Conservation (phyloP, 2,888 invertebrate species). For the Andrena haemorrhoa region DNA sequence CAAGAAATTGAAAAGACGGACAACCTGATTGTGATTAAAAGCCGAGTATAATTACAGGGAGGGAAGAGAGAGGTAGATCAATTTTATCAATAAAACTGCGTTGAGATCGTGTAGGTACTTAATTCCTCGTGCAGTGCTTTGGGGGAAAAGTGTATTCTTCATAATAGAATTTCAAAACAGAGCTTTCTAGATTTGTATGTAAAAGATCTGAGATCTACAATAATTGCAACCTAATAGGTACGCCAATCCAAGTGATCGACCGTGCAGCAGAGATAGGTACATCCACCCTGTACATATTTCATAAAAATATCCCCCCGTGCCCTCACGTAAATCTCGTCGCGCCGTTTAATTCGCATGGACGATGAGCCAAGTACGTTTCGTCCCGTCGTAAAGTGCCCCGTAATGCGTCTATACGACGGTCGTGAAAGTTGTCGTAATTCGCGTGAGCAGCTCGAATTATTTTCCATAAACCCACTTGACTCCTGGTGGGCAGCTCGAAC, state of each 20-base stretch:
- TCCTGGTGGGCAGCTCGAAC: slow-evolving; percentile 42
- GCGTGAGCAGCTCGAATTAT: slow-evolving; percentile 55
- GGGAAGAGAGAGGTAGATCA: no score
- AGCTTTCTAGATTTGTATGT: no score
- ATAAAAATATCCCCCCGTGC: neutral
- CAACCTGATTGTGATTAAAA: neutral
- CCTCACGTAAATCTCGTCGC: neutral
- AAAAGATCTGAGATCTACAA: no score
- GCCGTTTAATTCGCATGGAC: slow-evolving; percentile 2
- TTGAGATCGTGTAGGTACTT: neutral
- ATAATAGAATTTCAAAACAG: no score
- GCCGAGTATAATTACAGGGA: neutral
- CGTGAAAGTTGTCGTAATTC: slow-evolving; percentile 47
- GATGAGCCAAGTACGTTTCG: slow-evolving; percentile 16
- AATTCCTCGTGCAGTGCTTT: no score
- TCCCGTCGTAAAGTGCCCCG: neutral
- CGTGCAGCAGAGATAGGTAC: no score
- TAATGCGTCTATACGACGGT: slow-evolving; percentile 4
- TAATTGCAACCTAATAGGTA: no score
- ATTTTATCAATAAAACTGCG: neutral
- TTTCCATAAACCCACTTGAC: slow-evolving; percentile 63
- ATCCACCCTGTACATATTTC: neutral
- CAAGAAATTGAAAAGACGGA: neutral
- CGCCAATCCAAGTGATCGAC: no score
- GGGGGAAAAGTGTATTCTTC: no score